These are phyloP conservation scores for Philereme vetulata DNA, from an alignment of 2,888 invertebrate genomes.

Conservation along the genomic window DNA sequence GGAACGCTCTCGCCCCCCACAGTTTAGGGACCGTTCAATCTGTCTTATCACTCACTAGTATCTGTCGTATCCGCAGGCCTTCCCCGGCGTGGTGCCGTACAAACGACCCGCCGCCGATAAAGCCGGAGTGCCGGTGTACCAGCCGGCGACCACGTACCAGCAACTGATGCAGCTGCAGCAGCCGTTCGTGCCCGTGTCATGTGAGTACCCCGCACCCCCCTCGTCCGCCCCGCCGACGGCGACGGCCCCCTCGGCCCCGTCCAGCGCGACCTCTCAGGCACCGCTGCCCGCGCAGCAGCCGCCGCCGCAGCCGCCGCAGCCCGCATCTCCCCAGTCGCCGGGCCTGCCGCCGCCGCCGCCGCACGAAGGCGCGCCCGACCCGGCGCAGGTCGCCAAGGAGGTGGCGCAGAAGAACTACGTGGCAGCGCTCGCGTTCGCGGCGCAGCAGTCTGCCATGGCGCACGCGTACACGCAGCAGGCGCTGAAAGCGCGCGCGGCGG, in stretches of 20 bases:
- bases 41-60: constrained; percentile 29
- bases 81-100: constrained; percentile 97
- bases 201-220: constrained; percentile 95
- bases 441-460: constrained; percentile 75
- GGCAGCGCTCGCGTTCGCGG: constrained; percentile 84
- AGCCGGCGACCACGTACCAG: constrained; percentile 96
- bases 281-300: constrained; percentile 73
- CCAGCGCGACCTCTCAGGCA: constrained; percentile 82
- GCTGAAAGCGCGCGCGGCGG: constrained; percentile 88
- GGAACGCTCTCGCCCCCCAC: constrained; percentile 15
- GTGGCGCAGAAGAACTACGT: constrained; percentile 93
- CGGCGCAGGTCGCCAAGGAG: constrained; percentile 88
- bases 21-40: constrained; percentile 26
- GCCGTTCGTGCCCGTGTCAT: constrained; percentile 99
- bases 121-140: constrained; percentile 97
- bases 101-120: constrained; percentile 98
- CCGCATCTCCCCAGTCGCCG: constrained; percentile 52
- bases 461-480: constrained; percentile 83
- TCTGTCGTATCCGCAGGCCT: constrained; percentile 86
- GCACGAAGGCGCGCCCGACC: constrained; percentile 50
- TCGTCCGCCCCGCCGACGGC: constrained; percentile 85
- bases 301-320: constrained; percentile 56
- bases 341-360: constrained; percentile 71
- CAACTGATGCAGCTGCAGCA: constrained; percentile 97
- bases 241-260: constrained; percentile 51